phyloP scores from a whole-genome alignment of 2,113 vertebrate genomes.

The Silurus glanis region DNA sequence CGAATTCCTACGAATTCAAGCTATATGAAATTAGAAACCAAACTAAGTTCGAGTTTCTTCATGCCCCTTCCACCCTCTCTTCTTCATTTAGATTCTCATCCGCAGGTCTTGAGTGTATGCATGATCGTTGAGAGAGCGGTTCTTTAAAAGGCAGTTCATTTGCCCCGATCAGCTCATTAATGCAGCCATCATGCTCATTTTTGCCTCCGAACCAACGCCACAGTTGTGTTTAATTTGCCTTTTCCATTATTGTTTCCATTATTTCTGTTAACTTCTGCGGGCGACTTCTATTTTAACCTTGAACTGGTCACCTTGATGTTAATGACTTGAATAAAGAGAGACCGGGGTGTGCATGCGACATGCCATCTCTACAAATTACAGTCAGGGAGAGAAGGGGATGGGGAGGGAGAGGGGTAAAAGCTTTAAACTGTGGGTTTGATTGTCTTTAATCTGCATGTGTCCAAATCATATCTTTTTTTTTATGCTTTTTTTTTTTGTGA shows the following conservation, averaged over 20 bases:
- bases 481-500: constrained; percentile 57
- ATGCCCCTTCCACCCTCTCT: constrained; percentile 35
- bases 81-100: constrained; percentile 39
- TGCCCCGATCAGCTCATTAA: constrained; percentile 77
- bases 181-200: constrained; percentile 69
- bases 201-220: constrained; percentile 67
- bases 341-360: constrained; percentile 60
- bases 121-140: constrained; percentile 47
- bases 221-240: constrained; percentile 72
- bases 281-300: constrained; percentile 83
- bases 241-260: constrained; percentile 72
- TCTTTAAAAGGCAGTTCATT: constrained; percentile 64
- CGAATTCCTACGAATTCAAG: not conserved
- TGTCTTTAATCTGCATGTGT: constrained; percentile 75
- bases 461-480: constrained; percentile 63
- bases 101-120: constrained; percentile 22
- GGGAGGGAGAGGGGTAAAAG: constrained; percentile 46
- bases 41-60: constrained; percentile 37
- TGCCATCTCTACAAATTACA: constrained; percentile 59
- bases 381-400: constrained; percentile 59
- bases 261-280: constrained; percentile 71
- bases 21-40: constrained; percentile 6
- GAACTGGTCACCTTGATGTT: constrained; percentile 72
- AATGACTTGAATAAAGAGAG: constrained; percentile 76
- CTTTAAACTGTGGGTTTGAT: constrained; percentile 73